Conservation (phyloP, 2,797 vertebrate species). For the Trachurus trachurus region DNA sequence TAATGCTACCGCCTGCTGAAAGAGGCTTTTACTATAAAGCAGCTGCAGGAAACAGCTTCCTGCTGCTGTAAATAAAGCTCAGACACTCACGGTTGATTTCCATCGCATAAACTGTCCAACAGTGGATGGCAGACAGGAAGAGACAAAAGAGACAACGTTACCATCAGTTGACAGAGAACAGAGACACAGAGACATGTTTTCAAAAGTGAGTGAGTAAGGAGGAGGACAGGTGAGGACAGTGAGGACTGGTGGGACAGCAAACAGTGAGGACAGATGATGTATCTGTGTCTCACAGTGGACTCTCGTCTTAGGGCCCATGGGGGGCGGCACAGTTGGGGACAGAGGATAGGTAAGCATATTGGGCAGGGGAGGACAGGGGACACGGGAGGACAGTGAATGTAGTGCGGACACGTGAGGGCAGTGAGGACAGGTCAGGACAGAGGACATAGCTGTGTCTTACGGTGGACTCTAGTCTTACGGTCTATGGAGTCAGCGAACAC, state of each 20-base stretch:
- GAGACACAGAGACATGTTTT: no score
- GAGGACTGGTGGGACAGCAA: no score
- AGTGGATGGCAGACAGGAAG: conserved; percentile 54
- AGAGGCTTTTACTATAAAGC: neutral
- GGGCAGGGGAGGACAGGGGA: neutral
- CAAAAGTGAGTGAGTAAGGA: no score
- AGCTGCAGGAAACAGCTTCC: neutral
- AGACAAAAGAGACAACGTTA: neutral
- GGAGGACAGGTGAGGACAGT: no score
- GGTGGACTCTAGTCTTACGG: conserved; percentile 99
- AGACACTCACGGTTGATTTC: conserved; percentile 97
- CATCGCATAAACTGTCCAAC: conserved; percentile 94
- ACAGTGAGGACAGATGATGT: no score
- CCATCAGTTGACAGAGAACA: neutral
- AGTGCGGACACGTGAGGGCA: no score
- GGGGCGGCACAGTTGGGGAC: neutral
- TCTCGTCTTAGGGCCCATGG: no score
- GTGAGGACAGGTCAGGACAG: neutral
- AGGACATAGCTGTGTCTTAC: conserved; percentile 92
- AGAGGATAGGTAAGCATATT: neutral
- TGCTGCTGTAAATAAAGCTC: neutral
- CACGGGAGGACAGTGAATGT: neutral
- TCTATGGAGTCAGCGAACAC: conserved; percentile 99
- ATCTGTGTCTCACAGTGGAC: no score
- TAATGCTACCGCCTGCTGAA: no score